Evolutionary conservation across 2,797 vertebrate genomes (phyloP).

Genomic region (Chaetodon trifasciatus): DNA sequence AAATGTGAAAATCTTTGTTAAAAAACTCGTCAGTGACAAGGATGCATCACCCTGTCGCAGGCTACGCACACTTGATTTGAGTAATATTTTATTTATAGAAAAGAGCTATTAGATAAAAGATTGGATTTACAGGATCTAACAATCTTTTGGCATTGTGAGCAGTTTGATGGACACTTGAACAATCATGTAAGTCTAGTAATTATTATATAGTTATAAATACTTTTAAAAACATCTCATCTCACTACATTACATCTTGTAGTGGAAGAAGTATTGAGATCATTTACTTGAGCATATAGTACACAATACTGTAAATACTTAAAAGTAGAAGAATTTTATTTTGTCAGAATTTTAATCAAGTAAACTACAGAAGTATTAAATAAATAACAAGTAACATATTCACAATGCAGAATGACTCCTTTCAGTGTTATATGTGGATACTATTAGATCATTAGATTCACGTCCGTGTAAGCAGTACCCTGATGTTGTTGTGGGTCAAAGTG

Average conservation of each 20-base stretch:
- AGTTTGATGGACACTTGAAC: background rate
- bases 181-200: constrained; percentile 9
- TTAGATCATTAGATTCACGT: background rate
- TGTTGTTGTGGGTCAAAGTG: background rate
- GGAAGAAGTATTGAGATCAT: background rate
- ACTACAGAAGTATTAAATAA: background rate
- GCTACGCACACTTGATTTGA: background rate
- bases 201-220: background rate
- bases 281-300: background rate
- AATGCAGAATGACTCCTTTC: background rate
- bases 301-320: background rate
- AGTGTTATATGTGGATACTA: background rate
- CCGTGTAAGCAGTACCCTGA: background rate
- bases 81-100: constrained; percentile 20
- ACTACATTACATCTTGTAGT: background rate
- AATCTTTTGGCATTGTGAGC: background rate
- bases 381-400: background rate
- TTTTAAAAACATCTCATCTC: background rate
- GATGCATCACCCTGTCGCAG: constrained; percentile 20
- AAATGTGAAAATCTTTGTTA: constrained; percentile 46
- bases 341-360: background rate
- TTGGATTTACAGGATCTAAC: background rate
- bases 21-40: constrained; percentile 8
- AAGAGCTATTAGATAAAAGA: constrained; percentile 13
- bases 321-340: background rate